phyloP scores from a whole-genome alignment of 2,797 vertebrate genomes.

The Myoxocephalus aenaeus region DNA sequence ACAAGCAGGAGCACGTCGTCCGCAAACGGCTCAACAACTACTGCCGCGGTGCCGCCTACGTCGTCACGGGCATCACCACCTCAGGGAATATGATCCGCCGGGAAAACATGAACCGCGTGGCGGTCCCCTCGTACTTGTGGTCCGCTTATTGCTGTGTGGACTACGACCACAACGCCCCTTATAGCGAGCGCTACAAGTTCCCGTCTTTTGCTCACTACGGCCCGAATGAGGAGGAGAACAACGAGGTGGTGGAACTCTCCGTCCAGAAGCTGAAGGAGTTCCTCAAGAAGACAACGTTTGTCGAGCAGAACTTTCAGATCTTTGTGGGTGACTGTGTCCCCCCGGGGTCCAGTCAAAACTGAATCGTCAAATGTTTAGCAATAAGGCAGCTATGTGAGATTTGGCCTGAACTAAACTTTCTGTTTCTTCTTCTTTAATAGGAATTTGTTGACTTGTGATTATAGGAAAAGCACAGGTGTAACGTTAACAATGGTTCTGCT shows the following conservation, averaged over 20 bases:
- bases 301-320: constrained; percentile 78
- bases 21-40: constrained; percentile 83
- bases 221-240: constrained; percentile 67
- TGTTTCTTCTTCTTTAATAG: background rate
- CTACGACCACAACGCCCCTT: constrained; percentile 79
- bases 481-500: background rate
- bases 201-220: constrained; percentile 78
- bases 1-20: constrained; percentile 65
- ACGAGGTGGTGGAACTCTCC: constrained; percentile 70
- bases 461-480: background rate
- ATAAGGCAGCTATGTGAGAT: background rate
- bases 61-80: constrained; percentile 78
- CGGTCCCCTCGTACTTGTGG: constrained; percentile 79
- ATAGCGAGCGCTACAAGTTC: constrained; percentile 77
- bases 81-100: constrained; percentile 77
- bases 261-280: constrained; percentile 77
- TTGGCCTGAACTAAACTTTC: background rate
- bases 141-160: constrained; percentile 81
- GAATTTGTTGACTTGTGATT: background rate
- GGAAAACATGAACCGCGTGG: constrained; percentile 76
- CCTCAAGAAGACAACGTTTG: constrained; percentile 73
- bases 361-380: constrained; percentile 6
- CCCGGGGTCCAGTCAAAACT: background rate
- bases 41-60: constrained; percentile 76
- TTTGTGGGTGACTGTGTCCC: constrained; percentile 75